A percentile compares a stretch with the other conserved stretches of the same genome.
phyloP scores from a whole-genome alignment of 1,140 invertebrate species.

The Aplysia californica region DNA sequence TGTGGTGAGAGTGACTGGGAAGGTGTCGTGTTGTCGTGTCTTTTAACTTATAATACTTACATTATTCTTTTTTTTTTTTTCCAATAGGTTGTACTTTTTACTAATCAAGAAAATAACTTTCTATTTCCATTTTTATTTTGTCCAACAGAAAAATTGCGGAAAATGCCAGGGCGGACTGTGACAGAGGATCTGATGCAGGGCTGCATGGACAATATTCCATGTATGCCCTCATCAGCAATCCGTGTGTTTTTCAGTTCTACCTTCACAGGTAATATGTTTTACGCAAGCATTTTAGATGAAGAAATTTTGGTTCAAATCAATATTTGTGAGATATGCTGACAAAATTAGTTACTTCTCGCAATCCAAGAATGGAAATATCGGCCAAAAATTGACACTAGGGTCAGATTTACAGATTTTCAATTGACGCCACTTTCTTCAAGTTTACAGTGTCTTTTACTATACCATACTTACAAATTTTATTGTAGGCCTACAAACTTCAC shows the following conservation, averaged over 20 bases:
- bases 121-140: neutral
- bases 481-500: too few relatives aligned
- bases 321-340: neutral
- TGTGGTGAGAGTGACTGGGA: neutral
- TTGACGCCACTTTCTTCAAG: neutral
- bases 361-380: neutral
- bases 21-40: neutral
- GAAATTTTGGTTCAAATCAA: neutral
- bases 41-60: neutral
- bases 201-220: neutral
- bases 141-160: neutral
- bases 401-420: neutral
- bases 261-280: constrained; percentile 42
- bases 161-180: neutral
- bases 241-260: constrained; percentile 49
- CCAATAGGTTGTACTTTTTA: too few relatives aligned
- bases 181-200: neutral
- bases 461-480: too few relatives aligned
- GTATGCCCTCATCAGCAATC: neutral
- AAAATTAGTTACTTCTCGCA: neutral
- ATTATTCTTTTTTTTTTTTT: too few relatives aligned
- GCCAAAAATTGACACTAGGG: neutral
- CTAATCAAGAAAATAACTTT: neutral
- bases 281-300: neutral
- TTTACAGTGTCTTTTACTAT: too few relatives aligned